Evolutionary conservation across 2,888 invertebrate species (phyloP), one percentile per base, ranked within the genome.

Genomic region (Drosophila suboccidentalis): DNA sequence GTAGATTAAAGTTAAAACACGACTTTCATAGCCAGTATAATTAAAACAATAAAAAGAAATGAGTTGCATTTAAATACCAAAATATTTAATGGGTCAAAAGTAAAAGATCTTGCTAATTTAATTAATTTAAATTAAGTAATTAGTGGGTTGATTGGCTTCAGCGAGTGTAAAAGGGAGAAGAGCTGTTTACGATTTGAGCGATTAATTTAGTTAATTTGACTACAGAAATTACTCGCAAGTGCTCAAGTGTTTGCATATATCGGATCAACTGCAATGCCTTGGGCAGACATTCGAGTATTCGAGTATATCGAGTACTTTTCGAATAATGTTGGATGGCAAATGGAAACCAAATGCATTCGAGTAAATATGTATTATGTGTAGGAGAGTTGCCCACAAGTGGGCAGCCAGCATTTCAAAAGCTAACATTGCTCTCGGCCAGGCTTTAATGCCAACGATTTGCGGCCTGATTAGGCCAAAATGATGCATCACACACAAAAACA

Each of bases 371-470:
- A 74, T 38, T n/a, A 6, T 38, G 11, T 34, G 34, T 26, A 26
- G 34, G 66, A 70, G 63, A 77, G 68, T 71, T 65, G 68, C 55
- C 66, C 78, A 73, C 69, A 75, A 82, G 81, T 75, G 73, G 70
- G 62, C 68, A 47, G 70, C 68, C 78, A 66, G 77, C 65, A 73
- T 65, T 65, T 58, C 54, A 53, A 79, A 83, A 71, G 73, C 83
- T 74, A 84, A 80, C 83, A 87, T 83, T 65, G 87, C 86, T 82
- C 59, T 78, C 66, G 82, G 79, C 79, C 75, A 65, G 68, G 79
- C 75, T 83, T 81, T 86, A 87, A 86, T 87, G 83, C 83, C 78
- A 81, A 86, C 88, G 86, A 87, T 88, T 88, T 87, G 87, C 77
- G 76, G 62, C 64, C 68, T 87, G 87, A 87, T 87, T 87, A 87